A percentile compares a stretch with the other conserved stretches of the same genome.
These are phyloP conservation scores for Clivina fossor DNA, from an alignment of 2,888 invertebrate species.

Conservation along the genomic window DNA sequence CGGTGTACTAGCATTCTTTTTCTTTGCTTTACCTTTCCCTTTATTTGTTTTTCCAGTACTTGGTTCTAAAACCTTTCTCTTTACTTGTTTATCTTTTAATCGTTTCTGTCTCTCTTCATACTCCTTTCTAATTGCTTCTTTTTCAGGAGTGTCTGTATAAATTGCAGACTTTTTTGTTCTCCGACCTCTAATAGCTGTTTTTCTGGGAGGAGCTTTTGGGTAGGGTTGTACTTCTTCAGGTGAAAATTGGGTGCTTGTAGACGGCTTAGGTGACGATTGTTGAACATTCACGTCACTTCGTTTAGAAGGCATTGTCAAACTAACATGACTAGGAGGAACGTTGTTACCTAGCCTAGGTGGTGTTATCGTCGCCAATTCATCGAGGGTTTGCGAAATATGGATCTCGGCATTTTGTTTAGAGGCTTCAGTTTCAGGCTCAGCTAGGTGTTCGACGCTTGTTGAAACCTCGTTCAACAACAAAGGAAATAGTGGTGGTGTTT, in stretches of 20 bases:
- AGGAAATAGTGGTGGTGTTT: constrained; percentile 3
- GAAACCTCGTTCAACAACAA: constrained; percentile 10
- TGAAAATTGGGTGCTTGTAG: too few species aligned
- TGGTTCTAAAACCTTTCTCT: constrained; percentile 14
- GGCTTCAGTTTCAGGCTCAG: constrained; percentile 1
- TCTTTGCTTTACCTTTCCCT: constrained; percentile 24
- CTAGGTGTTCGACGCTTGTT: neutral
- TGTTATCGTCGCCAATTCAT: neutral
- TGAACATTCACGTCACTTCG: neutral
- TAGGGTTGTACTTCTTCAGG: constrained; percentile 28
- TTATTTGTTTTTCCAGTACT: constrained; percentile 2
- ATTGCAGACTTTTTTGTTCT: constrained; percentile 34
- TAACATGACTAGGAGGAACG: too few species aligned
- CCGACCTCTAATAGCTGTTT: constrained; percentile 15
- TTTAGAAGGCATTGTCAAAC: too few species aligned
- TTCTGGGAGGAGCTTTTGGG: constrained; percentile 33
- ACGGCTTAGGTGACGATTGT: neutral
- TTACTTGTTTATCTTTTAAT: constrained; percentile 18
- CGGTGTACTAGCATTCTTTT: constrained; percentile 17
- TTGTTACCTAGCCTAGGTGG: too few species aligned
- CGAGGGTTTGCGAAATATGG: constrained; percentile 4
- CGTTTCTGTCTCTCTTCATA: constrained; percentile 36
- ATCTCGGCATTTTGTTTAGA: neutral
- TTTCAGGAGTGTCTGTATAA: constrained; percentile 38
- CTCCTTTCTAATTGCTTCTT: constrained; percentile 38